phyloP scores from a whole-genome alignment of 1,140 invertebrate species.

The Aphelinus atriplicis region DNA sequence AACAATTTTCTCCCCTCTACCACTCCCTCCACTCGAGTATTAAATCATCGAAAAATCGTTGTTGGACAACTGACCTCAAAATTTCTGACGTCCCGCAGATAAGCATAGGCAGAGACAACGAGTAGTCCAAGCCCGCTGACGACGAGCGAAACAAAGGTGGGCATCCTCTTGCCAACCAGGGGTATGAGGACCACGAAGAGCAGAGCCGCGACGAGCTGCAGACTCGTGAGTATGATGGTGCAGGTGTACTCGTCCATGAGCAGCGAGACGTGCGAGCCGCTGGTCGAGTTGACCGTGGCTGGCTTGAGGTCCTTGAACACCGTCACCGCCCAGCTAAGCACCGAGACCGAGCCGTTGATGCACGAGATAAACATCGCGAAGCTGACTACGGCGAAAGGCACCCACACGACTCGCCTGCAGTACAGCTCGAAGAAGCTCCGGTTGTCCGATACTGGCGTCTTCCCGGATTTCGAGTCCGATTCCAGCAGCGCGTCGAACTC shows the following conservation, averaged over 20 bases:
- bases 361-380: background rate
- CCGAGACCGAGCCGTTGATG: background rate
- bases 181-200: background rate
- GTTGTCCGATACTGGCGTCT: background rate
- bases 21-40: no score
- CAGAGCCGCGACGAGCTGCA: background rate
- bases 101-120: background rate
- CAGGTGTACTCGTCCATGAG: background rate
- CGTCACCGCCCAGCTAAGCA: background rate
- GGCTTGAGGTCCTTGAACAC: background rate
- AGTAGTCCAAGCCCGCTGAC: background rate
- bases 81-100: background rate
- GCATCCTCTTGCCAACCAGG: background rate
- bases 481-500: background rate
- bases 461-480: background rate
- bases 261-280: no score
- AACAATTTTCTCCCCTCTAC: no score
- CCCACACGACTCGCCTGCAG: background rate
- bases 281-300: background rate
- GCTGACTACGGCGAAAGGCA: background rate
- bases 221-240: background rate
- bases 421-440: background rate
- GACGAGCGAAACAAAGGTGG: background rate
- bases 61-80: no score
- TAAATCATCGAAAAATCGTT: no score